phyloP scores from a whole-genome alignment of 2,888 invertebrate species.

The Machimus rusticus region DNA sequence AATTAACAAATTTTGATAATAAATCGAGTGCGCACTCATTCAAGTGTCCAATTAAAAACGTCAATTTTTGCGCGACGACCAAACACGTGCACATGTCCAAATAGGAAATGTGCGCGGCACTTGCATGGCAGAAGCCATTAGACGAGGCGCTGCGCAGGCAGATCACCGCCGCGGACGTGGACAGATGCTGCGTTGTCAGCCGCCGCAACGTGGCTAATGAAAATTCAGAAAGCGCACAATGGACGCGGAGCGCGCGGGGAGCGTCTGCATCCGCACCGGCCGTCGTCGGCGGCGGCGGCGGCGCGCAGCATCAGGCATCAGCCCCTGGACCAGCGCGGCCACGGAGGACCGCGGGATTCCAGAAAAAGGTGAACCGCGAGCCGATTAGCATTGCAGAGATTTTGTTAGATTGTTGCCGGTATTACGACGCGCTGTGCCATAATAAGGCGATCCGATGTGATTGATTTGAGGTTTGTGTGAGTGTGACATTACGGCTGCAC shows the following conservation, averaged over 20 bases:
- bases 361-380: constrained; percentile 19
- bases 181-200: constrained; percentile 32
- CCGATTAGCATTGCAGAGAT: constrained; percentile 32
- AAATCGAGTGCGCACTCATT: constrained; percentile 39
- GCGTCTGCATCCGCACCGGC: not conserved
- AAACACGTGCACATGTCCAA: constrained; percentile 46
- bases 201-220: constrained; percentile 20
- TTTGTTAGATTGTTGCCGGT: constrained; percentile 27
- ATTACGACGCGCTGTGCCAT: constrained; percentile 28
- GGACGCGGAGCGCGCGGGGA: not conserved
- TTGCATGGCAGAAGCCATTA: constrained; percentile 56
- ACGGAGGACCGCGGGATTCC: not conserved
- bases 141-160: constrained; percentile 46
- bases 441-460: constrained; percentile 40
- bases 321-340: not conserved
- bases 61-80: constrained; percentile 43
- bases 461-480: constrained; percentile 43
- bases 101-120: constrained; percentile 49
- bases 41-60: constrained; percentile 47
- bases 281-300: not conserved
- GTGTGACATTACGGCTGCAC: constrained; percentile 44
- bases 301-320: not conserved
- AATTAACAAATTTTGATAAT: constrained; percentile 42
- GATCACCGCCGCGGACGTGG: constrained; percentile 11
- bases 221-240: not conserved